Base-by-base conservation (phyloP, 2,113 vertebrate genomes). In the Triplophysa siluroides region DNA sequence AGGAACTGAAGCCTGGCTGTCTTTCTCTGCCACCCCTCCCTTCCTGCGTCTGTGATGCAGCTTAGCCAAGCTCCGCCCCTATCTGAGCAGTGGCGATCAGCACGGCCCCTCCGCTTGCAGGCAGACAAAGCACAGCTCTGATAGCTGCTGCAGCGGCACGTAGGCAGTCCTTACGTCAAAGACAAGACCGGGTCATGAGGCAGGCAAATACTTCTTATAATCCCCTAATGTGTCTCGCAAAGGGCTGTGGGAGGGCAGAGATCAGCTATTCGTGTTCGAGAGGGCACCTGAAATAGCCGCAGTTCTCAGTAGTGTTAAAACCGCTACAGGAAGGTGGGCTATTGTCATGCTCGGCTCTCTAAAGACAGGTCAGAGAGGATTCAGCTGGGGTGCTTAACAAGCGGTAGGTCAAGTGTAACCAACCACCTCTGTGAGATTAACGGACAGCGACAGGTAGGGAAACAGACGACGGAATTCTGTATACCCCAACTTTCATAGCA, bases 71-170 rank as follows among this genome's bases (percentile, higher is more conserved):
- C 83, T 69, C 73, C 82, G 33, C 83, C 84, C 79, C 79, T 56
- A 60, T 60, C 68, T 21, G n/a, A 92, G 88, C 88, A 83, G 88
- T 88, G 91, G 50, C 89, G 87, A 90, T 90, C 92, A 91, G 94
- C 92, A 93, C 87, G 1, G 80, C 88, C 93, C 95, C 88, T 88
- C 85, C 83, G 86, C 83, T 95, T 94, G 95, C 95, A 94, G 92
- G 80, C 80, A 92, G 94, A 96, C 95, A 96, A 93, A 93, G 91
- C 94, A 92, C 54, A 13, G 63, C 24, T 21, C 64, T 70, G 74
- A 81, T 76, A 92, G 94, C 88, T 80, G 94, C 94, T 94, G 94
- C 94, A 88, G 89, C 86, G 84, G 95, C 96, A 96, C 87, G 89
- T 88, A 95, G 92, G 73, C 92, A 90, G 91, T 87, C 73, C 66